These are phyloP conservation scores for Remorina albescens DNA, from an alignment of 2,797 vertebrate species.

Conservation along the genomic window DNA sequence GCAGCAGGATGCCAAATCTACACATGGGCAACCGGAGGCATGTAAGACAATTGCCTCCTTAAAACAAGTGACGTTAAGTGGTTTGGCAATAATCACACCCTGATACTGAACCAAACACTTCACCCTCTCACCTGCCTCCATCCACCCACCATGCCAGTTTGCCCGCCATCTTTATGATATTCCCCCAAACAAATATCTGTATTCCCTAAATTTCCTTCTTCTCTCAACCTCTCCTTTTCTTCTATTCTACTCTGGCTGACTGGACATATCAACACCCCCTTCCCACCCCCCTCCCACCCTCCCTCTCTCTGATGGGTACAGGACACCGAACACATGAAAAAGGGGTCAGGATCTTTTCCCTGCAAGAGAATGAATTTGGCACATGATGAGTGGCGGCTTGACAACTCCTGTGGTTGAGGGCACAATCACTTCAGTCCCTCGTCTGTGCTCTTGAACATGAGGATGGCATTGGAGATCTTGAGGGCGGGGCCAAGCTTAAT, in stretches of 20 bases:
- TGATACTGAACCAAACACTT: conserved; percentile 13
- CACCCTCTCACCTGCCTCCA: not conserved
- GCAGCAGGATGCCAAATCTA: not conserved
- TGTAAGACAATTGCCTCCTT: not conserved
- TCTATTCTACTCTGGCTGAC: conserved; percentile 23
- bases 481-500: conserved; percentile 97
- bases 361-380: conserved; percentile 79
- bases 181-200: conserved; percentile 12
- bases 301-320: conserved; percentile 82
- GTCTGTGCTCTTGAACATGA: conserved; percentile 97
- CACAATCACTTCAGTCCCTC: conserved; percentile 92
- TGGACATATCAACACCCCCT: not conserved
- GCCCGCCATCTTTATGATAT: not conserved
- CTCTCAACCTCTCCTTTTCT: conserved; percentile 22
- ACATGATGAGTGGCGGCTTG: conserved; percentile 67
- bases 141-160: not conserved
- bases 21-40: not conserved
- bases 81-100: conserved; percentile 1
- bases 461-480: conserved; percentile 99
- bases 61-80: not conserved
- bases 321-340: conserved; percentile 82
- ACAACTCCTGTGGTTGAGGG: conserved; percentile 12
- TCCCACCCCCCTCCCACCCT: not conserved
- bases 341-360: conserved; percentile 66
- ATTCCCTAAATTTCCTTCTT: conserved; percentile 9